phyloP scores from a whole-genome alignment of 2,888 invertebrate genomes.

The Pyrrhia umbra region DNA sequence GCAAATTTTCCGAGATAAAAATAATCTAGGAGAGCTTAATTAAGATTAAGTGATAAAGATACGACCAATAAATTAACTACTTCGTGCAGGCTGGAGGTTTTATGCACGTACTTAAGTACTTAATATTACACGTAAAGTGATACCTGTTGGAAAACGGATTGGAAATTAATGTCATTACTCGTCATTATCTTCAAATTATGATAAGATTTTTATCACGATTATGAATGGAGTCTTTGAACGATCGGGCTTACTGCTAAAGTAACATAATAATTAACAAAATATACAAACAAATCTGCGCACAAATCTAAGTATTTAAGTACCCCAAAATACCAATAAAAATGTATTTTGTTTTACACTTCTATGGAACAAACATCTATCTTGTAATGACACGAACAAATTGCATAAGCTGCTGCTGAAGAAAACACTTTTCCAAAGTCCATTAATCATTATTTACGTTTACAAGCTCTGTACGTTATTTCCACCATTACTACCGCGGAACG shows the following conservation, averaged over 20 bases:
- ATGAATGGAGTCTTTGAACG: conserved; percentile 4
- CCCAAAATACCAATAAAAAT: not conserved
- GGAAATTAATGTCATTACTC: conserved; percentile 36
- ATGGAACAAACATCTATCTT: conserved; percentile 1
- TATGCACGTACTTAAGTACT: conserved; percentile 46
- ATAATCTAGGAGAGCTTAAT: conserved; percentile 83
- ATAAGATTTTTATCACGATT: conserved; percentile 33
- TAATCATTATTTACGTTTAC: conserved; percentile 55
- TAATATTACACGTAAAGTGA: conserved; percentile 26
- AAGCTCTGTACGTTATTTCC: conserved; percentile 39
- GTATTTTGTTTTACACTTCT: not conserved
- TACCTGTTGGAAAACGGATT: conserved; percentile 41
- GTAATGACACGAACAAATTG: conserved; percentile 9
- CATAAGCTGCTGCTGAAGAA: conserved; percentile 25
- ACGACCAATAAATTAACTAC: conserved; percentile 62
- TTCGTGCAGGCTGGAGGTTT: conserved; percentile 63
- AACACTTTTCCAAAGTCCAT: conserved; percentile 41
- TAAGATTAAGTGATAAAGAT: conserved; percentile 81
- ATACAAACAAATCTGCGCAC: too few relatives aligned
- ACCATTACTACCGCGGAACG: conserved; percentile 54
- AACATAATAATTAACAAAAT: not conserved
- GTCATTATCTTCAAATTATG: conserved; percentile 33
- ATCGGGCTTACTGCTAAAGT: not conserved
- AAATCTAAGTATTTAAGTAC: too few relatives aligned
- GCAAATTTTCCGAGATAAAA: conserved; percentile 89